Conservation (phyloP, 2,888 invertebrate genomes). For the Xanthia icteritia region DNA sequence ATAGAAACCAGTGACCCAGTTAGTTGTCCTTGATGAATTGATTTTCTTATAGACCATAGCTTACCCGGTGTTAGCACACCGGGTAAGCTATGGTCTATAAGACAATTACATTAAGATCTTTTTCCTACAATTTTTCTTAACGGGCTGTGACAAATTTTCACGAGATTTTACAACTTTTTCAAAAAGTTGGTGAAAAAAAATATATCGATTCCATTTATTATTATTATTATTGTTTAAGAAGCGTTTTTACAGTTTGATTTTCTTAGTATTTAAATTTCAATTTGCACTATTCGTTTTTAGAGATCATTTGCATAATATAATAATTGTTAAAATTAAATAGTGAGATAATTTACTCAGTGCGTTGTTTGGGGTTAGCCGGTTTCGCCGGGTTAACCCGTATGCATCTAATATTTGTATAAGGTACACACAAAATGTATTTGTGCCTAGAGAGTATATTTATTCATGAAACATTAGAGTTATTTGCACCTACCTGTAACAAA, state of each 20-base stretch:
- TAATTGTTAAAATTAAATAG: constrained; percentile 1
- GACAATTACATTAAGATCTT: background rate
- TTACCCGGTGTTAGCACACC: too few relatives aligned
- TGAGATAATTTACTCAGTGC: background rate
- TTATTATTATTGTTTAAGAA: background rate
- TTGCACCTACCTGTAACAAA: constrained; percentile 24
- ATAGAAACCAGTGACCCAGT: background rate
- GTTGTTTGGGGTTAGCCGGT: background rate
- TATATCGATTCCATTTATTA: background rate
- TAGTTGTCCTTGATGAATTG: background rate
- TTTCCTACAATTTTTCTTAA: background rate
- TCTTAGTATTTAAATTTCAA: too few relatives aligned
- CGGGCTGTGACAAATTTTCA: too few relatives aligned
- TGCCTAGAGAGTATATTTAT: background rate
- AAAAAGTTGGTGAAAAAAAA: background rate
- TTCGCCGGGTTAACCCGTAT: background rate
- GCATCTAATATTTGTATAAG: constrained; percentile 28
- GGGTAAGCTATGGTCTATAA: background rate
- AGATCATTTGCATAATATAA: constrained; percentile 11
- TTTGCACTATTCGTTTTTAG: background rate
- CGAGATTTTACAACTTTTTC: too few relatives aligned
- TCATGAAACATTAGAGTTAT: background rate
- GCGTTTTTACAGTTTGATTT: background rate
- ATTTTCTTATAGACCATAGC: too few relatives aligned
- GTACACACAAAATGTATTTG: constrained; percentile 12